Evolutionary conservation across 2,797 vertebrate species (phyloP), one percentile per base, ranked within the genome.

Genomic region (Siniperca scherzeri): DNA sequence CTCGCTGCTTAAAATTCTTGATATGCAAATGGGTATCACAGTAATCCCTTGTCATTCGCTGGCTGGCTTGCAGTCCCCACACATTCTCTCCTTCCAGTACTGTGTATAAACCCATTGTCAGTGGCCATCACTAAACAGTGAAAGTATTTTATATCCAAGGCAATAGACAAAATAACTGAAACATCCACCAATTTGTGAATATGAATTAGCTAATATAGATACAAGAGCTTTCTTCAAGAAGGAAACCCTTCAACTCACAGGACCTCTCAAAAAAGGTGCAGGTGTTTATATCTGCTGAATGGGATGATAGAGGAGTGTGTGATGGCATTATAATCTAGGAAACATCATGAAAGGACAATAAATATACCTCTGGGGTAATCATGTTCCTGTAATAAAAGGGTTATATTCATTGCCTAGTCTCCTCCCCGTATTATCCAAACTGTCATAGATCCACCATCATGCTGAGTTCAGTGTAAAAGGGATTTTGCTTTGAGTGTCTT

Each of bases 1-100:
- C 93, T 94, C 94, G 76, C 95, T 90, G 91, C 94, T 97, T 90
- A 67, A 94, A 96, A 88, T 85, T 95, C 95, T 94, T 94, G 95
- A 96, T 91, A 96, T 94, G 95, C 95, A 96, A 96, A 96, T 96
- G 89, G 57, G 65, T 66, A 86, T 95, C 93, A 91, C 91, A 93
- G 91, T 94, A 96, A 96, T 96, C 95, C 96, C 93, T 85, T 83
- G 84, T 92, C 90, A 89, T 87, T 89, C 8, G 72, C 84, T 70
- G 80, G 82, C 82, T 88, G 78, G 70, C 84, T 83, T 70, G 70
- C 61, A 40, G 72, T 79, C 74, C 48, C 53, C 80, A 53, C 87
- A 70, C 70, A 73, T 66, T 80, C 76, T 80, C 61, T 83, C 69
- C 80, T 82, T 52, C 50, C 76, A 42, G 59, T 25, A 50, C 61